Percentiles rank a stretch among this genome's conserved stretches.
These are phyloP conservation scores for Caenorhabditis sinica DNA, from an alignment of 2,888 invertebrate species.

Conservation along the genomic window DNA sequence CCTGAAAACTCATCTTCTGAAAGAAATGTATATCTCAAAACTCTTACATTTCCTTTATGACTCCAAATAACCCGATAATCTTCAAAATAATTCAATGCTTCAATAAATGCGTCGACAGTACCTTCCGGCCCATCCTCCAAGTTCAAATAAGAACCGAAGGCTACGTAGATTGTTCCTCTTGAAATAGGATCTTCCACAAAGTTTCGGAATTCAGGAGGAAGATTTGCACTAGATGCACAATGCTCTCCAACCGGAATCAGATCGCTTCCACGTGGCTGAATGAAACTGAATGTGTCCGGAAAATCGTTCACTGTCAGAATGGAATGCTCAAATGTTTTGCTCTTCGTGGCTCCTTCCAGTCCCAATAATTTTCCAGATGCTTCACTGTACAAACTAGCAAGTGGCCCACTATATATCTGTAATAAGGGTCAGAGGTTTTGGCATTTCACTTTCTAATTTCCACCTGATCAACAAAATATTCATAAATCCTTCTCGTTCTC, in stretches of 20 bases:
- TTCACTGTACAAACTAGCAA: constrained; percentile 41
- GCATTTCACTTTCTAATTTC: not conserved
- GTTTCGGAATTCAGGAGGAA: constrained; percentile 53
- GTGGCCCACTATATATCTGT: constrained; percentile 45
- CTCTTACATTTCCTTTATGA: constrained; percentile 68
- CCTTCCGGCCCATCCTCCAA: constrained; percentile 72
- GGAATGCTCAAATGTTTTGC: constrained; percentile 23
- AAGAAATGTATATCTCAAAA: no score
- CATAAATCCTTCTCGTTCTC: constrained; percentile 27
- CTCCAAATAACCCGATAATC: constrained; percentile 77
- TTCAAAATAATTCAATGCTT: constrained; percentile 69
- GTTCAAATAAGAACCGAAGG: constrained; percentile 75
- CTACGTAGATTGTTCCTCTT: constrained; percentile 77
- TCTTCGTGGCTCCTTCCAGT: constrained; percentile 41
- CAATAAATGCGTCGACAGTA: constrained; percentile 66
- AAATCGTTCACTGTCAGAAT: constrained; percentile 56
- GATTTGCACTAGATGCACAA: constrained; percentile 36
- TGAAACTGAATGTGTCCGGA: constrained; percentile 56
- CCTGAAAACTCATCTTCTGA: constrained; percentile 41
- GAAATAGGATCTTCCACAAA: constrained; percentile 74
- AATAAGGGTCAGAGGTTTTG: not conserved
- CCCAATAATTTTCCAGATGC: constrained; percentile 41
- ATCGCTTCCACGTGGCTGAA: constrained; percentile 56
- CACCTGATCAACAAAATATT: constrained; percentile 58
- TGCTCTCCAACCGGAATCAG: constrained; percentile 64